Evolutionary conservation across 1,140 invertebrate genomes (phyloP).

Genomic region (Hycleus cichorii): DNA sequence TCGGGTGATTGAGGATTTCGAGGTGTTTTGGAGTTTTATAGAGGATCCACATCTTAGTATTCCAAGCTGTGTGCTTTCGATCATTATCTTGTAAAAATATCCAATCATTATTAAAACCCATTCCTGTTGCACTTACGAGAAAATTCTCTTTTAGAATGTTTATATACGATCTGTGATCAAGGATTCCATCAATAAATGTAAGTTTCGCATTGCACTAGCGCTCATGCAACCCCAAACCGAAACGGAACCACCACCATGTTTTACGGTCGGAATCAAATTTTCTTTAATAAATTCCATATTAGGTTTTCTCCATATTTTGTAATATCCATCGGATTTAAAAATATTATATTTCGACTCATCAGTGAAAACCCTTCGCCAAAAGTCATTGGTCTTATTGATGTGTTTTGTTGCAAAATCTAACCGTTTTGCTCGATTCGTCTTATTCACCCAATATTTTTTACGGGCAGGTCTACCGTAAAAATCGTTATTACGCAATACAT

Average conservation of each 20-base stretch:
- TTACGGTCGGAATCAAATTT: conserved; percentile 35
- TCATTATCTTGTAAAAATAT: conserved; percentile 17
- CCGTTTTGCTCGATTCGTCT: conserved; percentile 20
- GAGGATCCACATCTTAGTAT: conserved; percentile 8
- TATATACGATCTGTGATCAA: too few species aligned
- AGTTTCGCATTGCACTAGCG: too few species aligned
- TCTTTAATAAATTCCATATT: conserved; percentile 18
- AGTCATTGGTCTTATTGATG: conserved; percentile 5
- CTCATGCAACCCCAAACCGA: too few species aligned
- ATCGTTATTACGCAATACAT: conserved; percentile 1
- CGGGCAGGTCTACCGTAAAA: conserved; percentile 2
- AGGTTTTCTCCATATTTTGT: conserved; percentile 3
- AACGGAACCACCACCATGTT: conserved; percentile 32
- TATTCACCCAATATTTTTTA: conserved; percentile 21
- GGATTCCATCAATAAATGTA: too few species aligned
- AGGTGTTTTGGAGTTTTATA: conserved; percentile 11
- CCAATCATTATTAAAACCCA: conserved; percentile 3
- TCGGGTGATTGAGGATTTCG: conserved; percentile 11
- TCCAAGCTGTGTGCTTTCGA: conserved; percentile 15
- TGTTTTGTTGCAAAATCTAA: conserved; percentile 23
- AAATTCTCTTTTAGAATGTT: too few species aligned
- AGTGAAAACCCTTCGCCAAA: conserved; percentile 18
- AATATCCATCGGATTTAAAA: conserved; percentile 21
- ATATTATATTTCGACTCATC: conserved; percentile 29
- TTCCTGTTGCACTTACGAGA: conserved; percentile 2